phyloP scores from a whole-genome alignment of 2,797 vertebrate genomes.

The Anguilla megastoma region DNA sequence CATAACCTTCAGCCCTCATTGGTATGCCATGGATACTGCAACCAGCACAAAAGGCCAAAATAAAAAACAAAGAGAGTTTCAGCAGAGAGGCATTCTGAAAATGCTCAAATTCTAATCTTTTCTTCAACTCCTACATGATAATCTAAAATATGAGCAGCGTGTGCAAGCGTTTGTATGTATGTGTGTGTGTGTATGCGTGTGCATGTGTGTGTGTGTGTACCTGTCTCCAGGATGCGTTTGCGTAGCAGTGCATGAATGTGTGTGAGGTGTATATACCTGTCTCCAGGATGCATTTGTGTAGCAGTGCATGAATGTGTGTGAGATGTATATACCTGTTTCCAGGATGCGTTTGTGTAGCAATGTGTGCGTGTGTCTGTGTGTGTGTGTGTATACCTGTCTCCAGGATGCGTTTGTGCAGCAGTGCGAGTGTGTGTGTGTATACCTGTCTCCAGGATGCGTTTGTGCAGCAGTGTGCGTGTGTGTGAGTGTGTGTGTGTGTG shows the following conservation, averaged over 20 bases:
- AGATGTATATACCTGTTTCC: conserved; percentile 68
- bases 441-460: not conserved
- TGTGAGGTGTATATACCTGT: not conserved
- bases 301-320: not conserved
- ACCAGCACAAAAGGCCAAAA: conserved; percentile 56
- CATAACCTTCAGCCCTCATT: conserved; percentile 56
- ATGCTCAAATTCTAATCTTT: not conserved
- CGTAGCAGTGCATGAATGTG: not conserved
- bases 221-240: not conserved
- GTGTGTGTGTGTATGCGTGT: not conserved
- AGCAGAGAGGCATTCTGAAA: conserved; percentile 19
- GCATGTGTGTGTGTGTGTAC: not conserved
- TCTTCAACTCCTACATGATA: not conserved
- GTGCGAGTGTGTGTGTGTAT: not conserved
- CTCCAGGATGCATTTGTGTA: not conserved
- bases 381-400: not conserved
- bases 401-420: not conserved
- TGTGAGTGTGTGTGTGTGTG: not conserved
- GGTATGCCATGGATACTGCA: conserved; percentile 63
- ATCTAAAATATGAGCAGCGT: not conserved
- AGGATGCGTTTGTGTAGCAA: conserved; percentile 76
- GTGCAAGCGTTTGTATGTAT: not conserved
- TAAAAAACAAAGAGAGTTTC: conserved; percentile 41
- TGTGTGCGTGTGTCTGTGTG: not conserved
- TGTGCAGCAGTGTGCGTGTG: not conserved